Evolutionary conservation across 2,797 vertebrate species (phyloP).

Genomic region (Enteromius anoplus): DNA sequence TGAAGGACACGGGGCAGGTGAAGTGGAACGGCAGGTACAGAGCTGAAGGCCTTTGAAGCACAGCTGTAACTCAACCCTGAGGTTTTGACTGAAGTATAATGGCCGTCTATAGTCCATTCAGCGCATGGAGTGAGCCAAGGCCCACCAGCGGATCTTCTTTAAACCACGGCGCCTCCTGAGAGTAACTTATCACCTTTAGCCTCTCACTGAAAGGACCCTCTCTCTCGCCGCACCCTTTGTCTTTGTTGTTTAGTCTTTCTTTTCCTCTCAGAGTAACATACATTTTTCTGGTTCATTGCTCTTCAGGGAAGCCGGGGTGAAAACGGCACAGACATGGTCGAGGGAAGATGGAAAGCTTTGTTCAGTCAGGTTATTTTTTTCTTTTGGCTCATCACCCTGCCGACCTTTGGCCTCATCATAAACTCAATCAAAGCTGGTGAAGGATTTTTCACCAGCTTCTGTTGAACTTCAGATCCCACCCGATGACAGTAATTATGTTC

Average conservation of each 20-base stretch:
- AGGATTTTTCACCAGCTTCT: neutral
- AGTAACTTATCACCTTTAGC: conserved; percentile 58
- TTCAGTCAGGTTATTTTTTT: neutral
- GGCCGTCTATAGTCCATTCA: conserved; percentile 37
- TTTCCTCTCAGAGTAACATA: conserved; percentile 29
- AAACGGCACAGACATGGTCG: neutral
- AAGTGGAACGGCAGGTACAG: conserved; percentile 21
- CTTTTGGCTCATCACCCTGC: neutral
- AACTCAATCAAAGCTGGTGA: conserved; percentile 17
- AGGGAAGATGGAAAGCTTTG: conserved; percentile 9
- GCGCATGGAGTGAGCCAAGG: conserved; percentile 17
- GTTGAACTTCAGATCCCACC: conserved; percentile 15
- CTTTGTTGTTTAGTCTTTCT: conserved; percentile 12
- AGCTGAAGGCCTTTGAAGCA: conserved; percentile 32
- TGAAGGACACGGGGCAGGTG: conserved; percentile 7
- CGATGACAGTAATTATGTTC: conserved; percentile 20
- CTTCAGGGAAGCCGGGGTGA: conserved; percentile 16
- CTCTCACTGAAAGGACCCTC: conserved; percentile 39
- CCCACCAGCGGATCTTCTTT: conserved; percentile 34
- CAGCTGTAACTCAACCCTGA: conserved; percentile 40
- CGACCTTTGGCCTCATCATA: conserved; percentile 29
- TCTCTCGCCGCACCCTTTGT: conserved; percentile 20
- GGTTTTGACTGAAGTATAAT: conserved; percentile 26
- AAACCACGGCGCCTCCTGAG: conserved; percentile 30
- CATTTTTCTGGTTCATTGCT: conserved; percentile 18